Evolutionary conservation across 1,140 invertebrate species (phyloP), one percentile per base, ranked within the genome.

Genomic region (Pollicipes pollicipes): DNA sequence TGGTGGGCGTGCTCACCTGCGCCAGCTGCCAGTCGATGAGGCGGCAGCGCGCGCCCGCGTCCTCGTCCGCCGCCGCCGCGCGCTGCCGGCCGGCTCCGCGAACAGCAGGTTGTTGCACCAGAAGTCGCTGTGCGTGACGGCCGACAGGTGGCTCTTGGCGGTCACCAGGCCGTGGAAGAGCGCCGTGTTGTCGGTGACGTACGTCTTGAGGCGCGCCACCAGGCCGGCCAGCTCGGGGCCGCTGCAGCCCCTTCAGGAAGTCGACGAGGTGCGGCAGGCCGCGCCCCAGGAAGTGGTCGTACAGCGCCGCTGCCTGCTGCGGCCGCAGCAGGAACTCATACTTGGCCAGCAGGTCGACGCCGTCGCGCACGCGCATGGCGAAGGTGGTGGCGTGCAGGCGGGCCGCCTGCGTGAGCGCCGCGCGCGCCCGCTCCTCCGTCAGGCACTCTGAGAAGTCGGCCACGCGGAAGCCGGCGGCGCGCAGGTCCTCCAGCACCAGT

Each of bases 21-120:
- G 90, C 87, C 88, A 91, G 90, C 81, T 90, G 88, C 88, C 88
- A 91, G 77, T 90, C 88, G 27, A 91, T 78, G 29, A 90, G 87
- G 29, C 84, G 83, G 75, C 88, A 91, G 28, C 29, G 27, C 27
- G 69, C 72, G 72, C 70, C 4, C 26, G n/a, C 28, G 70, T 73
- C 29, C 68, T 77, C 75, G 30, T 78, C 76, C 73, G 81, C 79
- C 69, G 78, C 81, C 8, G n/a, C n/a, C n/a, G n/a, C n/a, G 70
- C 29, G 29, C 74, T 74, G 35, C 80, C 81, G 63, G 84, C 81
- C 1, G 76, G 76, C 17, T 85, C 83, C 37, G 82, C 80, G 75
- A 91, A 90, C 70, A 90, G 81, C 13, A 90, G 80, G 79, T 90
- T 90, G 73, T 89, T 89, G 77, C 87, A 88, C 88, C 88, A 90